Conservation (phyloP, 1,140 invertebrate species). For the Conus ventricosus region DNA sequence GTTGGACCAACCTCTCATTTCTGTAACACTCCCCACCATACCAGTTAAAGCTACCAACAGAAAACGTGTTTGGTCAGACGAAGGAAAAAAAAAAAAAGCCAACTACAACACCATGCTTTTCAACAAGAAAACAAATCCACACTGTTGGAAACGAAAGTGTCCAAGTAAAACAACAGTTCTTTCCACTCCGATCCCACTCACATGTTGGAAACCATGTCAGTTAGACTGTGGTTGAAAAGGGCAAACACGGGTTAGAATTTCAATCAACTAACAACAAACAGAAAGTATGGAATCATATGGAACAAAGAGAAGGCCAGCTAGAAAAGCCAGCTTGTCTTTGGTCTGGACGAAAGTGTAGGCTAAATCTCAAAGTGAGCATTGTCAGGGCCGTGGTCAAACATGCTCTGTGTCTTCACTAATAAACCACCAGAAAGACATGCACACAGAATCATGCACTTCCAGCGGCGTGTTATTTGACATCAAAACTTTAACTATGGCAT, state of each 20-base stretch:
- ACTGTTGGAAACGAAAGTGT: not conserved
- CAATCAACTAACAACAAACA: not conserved
- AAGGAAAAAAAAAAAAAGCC: not conserved
- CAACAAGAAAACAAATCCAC: not conserved
- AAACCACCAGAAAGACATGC: not conserved
- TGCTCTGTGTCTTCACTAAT: not conserved
- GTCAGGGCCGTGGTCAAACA: not conserved
- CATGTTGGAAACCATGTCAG: conserved; percentile 20
- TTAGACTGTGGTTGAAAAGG: conserved; percentile 17
- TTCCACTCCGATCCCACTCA: not conserved
- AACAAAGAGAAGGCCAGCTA: not conserved
- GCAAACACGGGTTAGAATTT: conserved; percentile 12
- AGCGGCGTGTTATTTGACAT: too few relatives aligned
- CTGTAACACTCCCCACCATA: conserved; percentile 34
- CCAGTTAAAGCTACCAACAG: conserved; percentile 47
- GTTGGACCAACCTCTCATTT: conserved; percentile 39
- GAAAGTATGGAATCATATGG: too few relatives aligned
- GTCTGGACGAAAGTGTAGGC: not conserved
- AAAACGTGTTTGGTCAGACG: conserved; percentile 9
- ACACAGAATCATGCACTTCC: not conserved
- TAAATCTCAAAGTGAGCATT: conserved; percentile 3
- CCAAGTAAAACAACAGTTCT: not conserved
- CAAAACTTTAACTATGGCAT: too few relatives aligned
- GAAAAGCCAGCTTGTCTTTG: not conserved
- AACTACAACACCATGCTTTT: conserved; percentile 20